Evolutionary conservation across 2,888 invertebrate species (phyloP).

Genomic region (Seladonia tumulorum): DNA sequence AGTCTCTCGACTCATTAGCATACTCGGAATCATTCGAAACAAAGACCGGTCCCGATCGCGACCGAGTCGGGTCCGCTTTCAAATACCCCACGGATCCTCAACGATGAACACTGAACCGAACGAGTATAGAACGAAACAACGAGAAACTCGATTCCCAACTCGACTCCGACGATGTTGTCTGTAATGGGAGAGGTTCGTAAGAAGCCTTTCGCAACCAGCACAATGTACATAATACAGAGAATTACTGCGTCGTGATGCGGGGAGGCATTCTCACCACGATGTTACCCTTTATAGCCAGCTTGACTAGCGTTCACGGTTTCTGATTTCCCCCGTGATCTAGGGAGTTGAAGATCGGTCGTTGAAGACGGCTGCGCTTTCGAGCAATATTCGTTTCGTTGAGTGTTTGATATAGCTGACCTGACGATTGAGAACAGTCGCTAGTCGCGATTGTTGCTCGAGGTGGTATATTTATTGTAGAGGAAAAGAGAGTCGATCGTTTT

Average conservation of each 20-base stretch:
- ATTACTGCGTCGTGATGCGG: background rate
- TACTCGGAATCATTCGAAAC: background rate
- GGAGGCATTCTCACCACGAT: conserved; percentile 14
- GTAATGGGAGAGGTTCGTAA: background rate
- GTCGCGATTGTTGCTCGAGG: background rate
- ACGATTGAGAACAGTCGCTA: background rate
- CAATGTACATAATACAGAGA: conserved; percentile 1
- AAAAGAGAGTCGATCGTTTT: background rate
- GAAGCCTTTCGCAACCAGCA: background rate
- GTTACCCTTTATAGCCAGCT: background rate
- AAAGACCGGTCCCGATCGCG: background rate
- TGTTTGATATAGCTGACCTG: background rate
- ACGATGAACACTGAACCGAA: conserved; percentile 11
- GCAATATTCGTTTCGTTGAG: conserved; percentile 2
- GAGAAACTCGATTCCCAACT: background rate
- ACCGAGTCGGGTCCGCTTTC: background rate
- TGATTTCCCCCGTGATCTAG: background rate
- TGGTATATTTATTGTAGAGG: background rate
- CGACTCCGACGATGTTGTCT: background rate
- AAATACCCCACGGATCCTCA: background rate
- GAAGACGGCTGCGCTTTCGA: conserved; percentile 8
- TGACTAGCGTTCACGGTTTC: background rate
- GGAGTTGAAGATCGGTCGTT: background rate
- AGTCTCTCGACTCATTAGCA: background rate
- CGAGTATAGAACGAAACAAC: conserved; percentile 8